phyloP scores from a whole-genome alignment of 1,140 invertebrate genomes.

The Pseudomyrmex sp. region DNA sequence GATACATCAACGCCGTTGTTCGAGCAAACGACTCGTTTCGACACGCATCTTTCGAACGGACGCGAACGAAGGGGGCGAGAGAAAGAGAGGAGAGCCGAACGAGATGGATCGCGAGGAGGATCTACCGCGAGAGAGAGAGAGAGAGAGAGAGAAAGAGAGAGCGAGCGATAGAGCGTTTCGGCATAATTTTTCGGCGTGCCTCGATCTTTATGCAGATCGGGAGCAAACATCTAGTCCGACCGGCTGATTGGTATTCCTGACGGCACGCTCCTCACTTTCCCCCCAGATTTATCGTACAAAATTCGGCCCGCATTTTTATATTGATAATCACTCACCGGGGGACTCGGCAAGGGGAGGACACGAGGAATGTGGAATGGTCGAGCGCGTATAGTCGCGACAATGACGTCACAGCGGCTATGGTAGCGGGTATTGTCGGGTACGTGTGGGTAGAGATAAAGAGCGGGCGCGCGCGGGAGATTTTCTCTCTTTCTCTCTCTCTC shows the following conservation, averaged over 20 bases:
- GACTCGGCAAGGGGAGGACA: slow-evolving; percentile 49
- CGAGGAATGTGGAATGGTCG: slow-evolving; percentile 74
- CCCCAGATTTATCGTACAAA: slow-evolving; percentile 78
- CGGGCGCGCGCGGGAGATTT: slow-evolving; percentile 1
- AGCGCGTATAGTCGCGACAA: slow-evolving; percentile 66
- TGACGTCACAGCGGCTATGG: slow-evolving; percentile 71
- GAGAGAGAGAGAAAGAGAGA: too few species aligned
- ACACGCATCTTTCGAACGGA: slow-evolving; percentile 34
- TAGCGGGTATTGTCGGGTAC: slow-evolving; percentile 61
- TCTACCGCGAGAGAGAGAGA: not conserved
- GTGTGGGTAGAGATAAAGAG: slow-evolving; percentile 67
- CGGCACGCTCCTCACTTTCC: slow-evolving; percentile 70
- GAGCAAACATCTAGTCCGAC: slow-evolving; percentile 79
- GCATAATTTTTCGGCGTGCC: slow-evolving; percentile 74
- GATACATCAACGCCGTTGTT: slow-evolving; percentile 41
- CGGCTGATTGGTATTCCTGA: slow-evolving; percentile 79
- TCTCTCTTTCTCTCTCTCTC: slow-evolving; percentile 63
- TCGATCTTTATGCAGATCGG: slow-evolving; percentile 80
- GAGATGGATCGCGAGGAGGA: slow-evolving; percentile 42
- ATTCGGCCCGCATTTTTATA: slow-evolving; percentile 79
- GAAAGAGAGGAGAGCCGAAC: not conserved
- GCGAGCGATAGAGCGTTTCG: slow-evolving; percentile 65
- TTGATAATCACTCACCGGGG: slow-evolving; percentile 76
- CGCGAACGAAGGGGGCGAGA: not conserved
- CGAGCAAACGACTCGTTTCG: slow-evolving; percentile 54